phyloP scores from a whole-genome alignment of 2,113 vertebrate species.

The Sapajus apella region DNA sequence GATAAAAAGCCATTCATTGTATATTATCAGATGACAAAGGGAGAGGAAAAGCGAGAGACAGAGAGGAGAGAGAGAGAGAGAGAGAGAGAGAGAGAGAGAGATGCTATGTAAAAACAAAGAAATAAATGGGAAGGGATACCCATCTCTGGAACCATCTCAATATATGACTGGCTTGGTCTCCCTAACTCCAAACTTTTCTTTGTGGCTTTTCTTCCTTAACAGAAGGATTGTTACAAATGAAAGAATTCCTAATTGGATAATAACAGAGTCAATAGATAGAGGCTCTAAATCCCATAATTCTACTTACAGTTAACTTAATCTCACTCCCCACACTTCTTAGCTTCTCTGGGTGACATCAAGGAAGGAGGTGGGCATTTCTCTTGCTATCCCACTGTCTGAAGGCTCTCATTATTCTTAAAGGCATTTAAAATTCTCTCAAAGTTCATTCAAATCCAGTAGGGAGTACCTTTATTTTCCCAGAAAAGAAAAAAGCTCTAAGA shows the following conservation, averaged over 20 bases:
- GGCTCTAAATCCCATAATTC: background rate
- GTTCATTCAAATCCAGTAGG: conserved; percentile 9
- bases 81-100: background rate
- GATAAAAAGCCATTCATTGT: background rate
- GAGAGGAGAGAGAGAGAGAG: no score
- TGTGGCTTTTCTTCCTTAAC: background rate
- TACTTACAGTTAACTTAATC: background rate
- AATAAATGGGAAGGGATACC: background rate
- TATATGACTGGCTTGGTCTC: background rate
- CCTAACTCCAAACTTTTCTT: background rate
- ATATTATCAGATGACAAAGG: background rate
- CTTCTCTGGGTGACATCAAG: background rate
- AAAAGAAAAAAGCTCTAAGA: background rate
- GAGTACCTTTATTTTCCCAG: conserved; percentile 5
- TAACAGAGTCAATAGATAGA: background rate
- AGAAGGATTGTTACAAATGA: background rate
- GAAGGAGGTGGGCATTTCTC: background rate
- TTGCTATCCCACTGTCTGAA: background rate
- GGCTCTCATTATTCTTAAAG: background rate
- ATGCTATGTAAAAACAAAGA: background rate
- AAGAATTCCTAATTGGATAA: conserved; percentile 15
- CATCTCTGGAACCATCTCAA: background rate
- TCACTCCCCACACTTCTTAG: background rate
- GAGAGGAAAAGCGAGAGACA: no score
- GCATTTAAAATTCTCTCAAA: background rate